Percentiles rank a stretch among this genome's conserved stretches.
Evolutionary conservation across 92 coral and sea anemone species (phyloP).

Genomic region (Actinernus sp.): DNA sequence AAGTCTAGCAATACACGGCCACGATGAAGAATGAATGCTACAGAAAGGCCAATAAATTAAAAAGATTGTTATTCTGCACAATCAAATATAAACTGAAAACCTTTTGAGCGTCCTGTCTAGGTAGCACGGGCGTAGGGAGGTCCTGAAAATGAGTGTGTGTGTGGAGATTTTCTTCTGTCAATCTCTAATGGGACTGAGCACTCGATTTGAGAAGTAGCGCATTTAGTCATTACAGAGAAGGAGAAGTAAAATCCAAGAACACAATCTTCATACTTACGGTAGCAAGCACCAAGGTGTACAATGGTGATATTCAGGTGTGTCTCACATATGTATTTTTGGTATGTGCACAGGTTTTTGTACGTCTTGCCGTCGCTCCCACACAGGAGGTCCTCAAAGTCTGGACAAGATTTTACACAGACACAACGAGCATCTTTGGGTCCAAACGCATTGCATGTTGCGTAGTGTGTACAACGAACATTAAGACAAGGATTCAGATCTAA

Average conservation of each 20-base stretch:
- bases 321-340: conserved; percentile 54
- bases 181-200: too few species aligned
- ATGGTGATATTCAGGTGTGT: conserved; percentile 37
- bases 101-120: too few species aligned
- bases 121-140: too few species aligned
- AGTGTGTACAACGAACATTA: conserved; percentile 41
- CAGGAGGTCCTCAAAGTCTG: conserved; percentile 34
- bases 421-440: conserved; percentile 56
- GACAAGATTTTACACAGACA: conserved; percentile 38
- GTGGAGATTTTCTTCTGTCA: too few species aligned
- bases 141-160: too few species aligned
- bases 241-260: too few species aligned
- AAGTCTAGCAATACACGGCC: conserved; percentile 67
- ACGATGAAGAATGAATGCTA: conserved; percentile 63
- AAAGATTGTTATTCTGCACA: too few species aligned
- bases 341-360: conserved; percentile 58
- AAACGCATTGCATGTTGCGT: conserved; percentile 47
- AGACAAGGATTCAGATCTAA: conserved; percentile 70
- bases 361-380: conserved; percentile 68
- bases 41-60: too few species aligned
- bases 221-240: too few species aligned
- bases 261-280: conserved; percentile 40
- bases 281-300: conserved; percentile 62
- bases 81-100: too few species aligned
- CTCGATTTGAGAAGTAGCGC: too few species aligned